Evolutionary conservation across 2,113 vertebrate genomes (phyloP).

Genomic region (Heterochromis multidens): DNA sequence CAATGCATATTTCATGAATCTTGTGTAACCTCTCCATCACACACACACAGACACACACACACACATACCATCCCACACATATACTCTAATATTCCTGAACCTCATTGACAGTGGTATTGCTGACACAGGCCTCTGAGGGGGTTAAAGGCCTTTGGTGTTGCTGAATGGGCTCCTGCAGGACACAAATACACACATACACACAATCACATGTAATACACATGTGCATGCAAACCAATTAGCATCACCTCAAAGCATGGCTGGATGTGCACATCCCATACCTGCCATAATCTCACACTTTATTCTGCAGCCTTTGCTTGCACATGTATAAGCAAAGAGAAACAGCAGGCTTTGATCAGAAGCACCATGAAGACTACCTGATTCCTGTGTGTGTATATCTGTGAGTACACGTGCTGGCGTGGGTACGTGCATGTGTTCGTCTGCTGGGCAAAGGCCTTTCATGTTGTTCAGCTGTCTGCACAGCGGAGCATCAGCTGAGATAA

Average conservation of each 20-base stretch:
- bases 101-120: constrained; percentile 49
- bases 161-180: constrained; percentile 43
- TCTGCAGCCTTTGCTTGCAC: not conserved
- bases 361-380: not conserved
- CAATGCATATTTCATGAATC: constrained; percentile 49
- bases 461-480: constrained; percentile 32
- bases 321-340: not conserved
- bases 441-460: constrained; percentile 27
- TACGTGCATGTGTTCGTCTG: constrained; percentile 17
- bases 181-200: not conserved
- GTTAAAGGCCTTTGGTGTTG: constrained; percentile 45
- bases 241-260: not conserved
- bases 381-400: not conserved
- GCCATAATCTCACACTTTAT: not conserved
- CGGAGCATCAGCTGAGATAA: not conserved
- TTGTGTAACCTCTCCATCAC: not conserved
- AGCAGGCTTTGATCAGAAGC: constrained; percentile 28
- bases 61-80: constrained; percentile 1
- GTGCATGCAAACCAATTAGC: not conserved
- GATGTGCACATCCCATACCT: not conserved
- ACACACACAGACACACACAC: not conserved
- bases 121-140: constrained; percentile 51
- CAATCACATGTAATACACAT: not conserved
- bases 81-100: constrained; percentile 37
- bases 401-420: not conserved